Conservation (phyloP, 2,113 vertebrate genomes). For the Vombatus ursinus region DNA sequence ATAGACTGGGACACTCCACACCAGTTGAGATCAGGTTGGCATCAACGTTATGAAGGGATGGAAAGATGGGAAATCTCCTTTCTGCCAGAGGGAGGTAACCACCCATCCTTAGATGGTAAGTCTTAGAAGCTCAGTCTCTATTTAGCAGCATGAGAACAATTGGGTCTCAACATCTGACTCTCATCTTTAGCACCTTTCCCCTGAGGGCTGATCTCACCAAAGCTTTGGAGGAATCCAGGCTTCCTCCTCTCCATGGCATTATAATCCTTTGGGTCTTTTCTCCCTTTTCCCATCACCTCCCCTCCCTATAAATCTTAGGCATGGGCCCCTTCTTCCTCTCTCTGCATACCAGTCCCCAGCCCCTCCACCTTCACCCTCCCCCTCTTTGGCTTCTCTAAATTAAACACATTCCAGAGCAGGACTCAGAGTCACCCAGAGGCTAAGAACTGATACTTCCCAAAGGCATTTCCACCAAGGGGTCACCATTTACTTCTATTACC, state of each 20-base stretch:
- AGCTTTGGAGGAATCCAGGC: neutral
- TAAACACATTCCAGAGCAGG: neutral
- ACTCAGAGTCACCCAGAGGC: neutral
- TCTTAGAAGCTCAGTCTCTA: neutral
- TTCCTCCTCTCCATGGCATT: neutral
- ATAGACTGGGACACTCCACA: rapidly evolving
- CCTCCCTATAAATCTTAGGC: neutral
- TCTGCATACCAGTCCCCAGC: neutral
- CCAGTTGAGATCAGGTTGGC: neutral
- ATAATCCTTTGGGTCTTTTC: neutral
- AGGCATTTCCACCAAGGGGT: neutral
- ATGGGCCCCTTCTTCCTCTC: neutral
- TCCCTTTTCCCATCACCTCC: neutral
- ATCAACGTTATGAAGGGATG: neutral
- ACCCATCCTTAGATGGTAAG: too few relatives aligned
- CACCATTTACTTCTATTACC: neutral
- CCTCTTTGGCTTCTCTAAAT: neutral
- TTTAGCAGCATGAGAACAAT: neutral
- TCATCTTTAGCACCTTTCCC: neutral
- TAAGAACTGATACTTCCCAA: neutral
- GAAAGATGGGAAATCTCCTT: neutral
- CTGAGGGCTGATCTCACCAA: neutral
- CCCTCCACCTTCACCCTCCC: neutral
- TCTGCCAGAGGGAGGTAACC: neutral
- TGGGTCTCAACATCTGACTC: neutral